Percentiles rank a stretch among this genome's conserved stretches.
phyloP scores from a whole-genome alignment of 1,140 invertebrate genomes.

The Eriosoma lanigerum region DNA sequence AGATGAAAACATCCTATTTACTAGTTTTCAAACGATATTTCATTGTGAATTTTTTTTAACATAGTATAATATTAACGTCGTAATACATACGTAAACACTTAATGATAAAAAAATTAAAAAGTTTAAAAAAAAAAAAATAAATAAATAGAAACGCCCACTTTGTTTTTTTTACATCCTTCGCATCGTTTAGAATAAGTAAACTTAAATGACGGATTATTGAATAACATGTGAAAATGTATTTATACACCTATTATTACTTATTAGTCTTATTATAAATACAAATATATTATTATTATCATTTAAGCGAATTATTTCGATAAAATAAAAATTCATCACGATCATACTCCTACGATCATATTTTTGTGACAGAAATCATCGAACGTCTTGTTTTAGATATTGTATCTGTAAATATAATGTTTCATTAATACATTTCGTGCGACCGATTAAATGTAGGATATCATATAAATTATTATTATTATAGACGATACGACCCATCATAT shows the following conservation, averaged over 20 bases:
- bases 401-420: neutral
- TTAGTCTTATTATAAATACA: too few relatives aligned
- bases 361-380: too few relatives aligned
- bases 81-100: neutral
- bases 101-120: too few relatives aligned
- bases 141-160: neutral
- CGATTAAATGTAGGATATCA: neutral
- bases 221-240: too few relatives aligned
- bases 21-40: conserved; percentile 13
- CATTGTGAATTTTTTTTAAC: neutral
- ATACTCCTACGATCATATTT: too few relatives aligned
- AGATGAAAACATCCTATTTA: neutral
- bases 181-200: too few relatives aligned
- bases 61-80: neutral
- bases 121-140: neutral
- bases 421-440: neutral
- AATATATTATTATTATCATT: too few relatives aligned
- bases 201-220: too few relatives aligned
- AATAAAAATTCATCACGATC: too few relatives aligned
- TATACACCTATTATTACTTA: too few relatives aligned
- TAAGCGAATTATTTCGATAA: too few relatives aligned
- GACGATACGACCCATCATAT: neutral
- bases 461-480: neutral
- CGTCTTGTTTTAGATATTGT: neutral
- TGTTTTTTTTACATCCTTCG: too few relatives aligned